These are phyloP conservation scores for Garrulus glandarius DNA, from an alignment of 2,797 vertebrate species.

Conservation along the genomic window DNA sequence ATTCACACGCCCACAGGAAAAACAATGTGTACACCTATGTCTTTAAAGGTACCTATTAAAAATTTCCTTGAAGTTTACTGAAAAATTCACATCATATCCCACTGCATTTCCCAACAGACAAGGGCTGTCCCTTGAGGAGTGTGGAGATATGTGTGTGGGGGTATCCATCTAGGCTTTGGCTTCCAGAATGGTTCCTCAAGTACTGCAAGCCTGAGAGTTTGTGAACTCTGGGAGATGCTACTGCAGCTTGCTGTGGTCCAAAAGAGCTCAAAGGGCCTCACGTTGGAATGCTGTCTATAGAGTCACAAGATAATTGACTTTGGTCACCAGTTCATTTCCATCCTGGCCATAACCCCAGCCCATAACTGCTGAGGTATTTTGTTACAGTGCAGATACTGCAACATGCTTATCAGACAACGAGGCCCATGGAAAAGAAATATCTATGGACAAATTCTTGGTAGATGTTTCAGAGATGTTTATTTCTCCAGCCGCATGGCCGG, in stretches of 20 bases:
- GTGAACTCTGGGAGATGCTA: no score
- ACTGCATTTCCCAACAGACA: neutral
- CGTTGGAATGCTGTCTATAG: neutral
- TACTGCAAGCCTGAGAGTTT: rapidly evolving
- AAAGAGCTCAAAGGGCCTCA: neutral
- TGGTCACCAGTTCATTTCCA: neutral
- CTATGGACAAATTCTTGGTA: no score
- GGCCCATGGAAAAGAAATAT: no score
- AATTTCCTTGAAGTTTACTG: neutral
- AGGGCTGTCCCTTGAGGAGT: rapidly evolving
- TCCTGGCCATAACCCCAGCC: no score
- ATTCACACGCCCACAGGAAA: neutral
- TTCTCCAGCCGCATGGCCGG: no score
- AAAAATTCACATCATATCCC: neutral
- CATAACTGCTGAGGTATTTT: no score
- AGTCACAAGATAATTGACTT: no score
- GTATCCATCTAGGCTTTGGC: rapidly evolving
- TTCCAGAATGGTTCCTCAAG: rapidly evolving
- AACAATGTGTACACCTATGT: rapidly evolving
- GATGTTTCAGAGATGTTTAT: no score
- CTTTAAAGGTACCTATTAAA: neutral
- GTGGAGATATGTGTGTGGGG: neutral
- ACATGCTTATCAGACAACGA: no score
- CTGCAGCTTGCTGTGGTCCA: neutral
- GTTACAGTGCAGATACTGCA: no score